phyloP scores from a whole-genome alignment of 1,140 invertebrate species.

The Drosophila nannoptera region DNA sequence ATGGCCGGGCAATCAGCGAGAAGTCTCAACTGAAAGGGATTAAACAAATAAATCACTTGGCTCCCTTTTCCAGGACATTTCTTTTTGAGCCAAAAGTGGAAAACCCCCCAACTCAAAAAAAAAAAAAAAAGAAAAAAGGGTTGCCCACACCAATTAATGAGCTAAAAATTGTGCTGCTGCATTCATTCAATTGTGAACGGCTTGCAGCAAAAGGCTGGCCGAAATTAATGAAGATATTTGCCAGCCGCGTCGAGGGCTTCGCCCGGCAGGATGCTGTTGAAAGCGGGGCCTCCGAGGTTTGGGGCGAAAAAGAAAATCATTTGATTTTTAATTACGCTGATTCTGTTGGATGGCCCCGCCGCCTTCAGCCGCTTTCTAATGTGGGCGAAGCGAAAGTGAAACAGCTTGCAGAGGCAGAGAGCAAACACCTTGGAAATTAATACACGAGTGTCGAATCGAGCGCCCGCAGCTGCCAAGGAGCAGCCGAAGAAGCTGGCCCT shows the following conservation, averaged over 20 bases:
- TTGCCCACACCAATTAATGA: constrained; percentile 77
- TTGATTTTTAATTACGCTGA: constrained; percentile 79
- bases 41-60: constrained; percentile 78
- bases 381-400: constrained; percentile 56
- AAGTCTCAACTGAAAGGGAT: constrained; percentile 74
- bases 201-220: constrained; percentile 59
- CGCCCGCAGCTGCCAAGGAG: constrained; percentile 38
- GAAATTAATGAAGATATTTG: constrained; percentile 78
- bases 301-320: constrained; percentile 63
- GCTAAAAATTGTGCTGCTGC: constrained; percentile 76
- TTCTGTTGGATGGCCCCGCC: constrained; percentile 33
- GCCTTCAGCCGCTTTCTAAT: constrained; percentile 38
- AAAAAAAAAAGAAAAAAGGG: constrained; percentile 45
- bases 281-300: background rate
- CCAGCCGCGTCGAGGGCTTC: constrained; percentile 47
- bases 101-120: background rate
- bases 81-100: constrained; percentile 10
- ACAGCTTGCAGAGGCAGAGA: constrained; percentile 58
- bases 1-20: constrained; percentile 57
- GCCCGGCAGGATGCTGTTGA: background rate
- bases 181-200: constrained; percentile 67
- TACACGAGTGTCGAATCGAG: constrained; percentile 34
- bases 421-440: constrained; percentile 77
- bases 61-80: constrained; percentile 60
- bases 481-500: constrained; percentile 25